Conservation (phyloP, 2,888 invertebrate species). For the Lasius fuliginosus region DNA sequence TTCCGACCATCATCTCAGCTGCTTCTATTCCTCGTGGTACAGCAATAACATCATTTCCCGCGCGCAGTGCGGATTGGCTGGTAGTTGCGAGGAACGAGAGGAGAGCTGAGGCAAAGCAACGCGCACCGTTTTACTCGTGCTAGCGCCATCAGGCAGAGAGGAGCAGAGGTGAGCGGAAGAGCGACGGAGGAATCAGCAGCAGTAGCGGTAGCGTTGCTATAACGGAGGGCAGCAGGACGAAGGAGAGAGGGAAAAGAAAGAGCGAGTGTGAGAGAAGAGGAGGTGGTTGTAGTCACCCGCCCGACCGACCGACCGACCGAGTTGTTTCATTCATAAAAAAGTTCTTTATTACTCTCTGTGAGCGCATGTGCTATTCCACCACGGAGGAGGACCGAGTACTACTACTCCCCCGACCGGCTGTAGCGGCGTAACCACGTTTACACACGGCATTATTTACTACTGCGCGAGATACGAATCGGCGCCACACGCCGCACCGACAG, state of each 20-base stretch:
- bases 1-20: slow-evolving; percentile 50
- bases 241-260: slow-evolving; percentile 18
- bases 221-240: slow-evolving; percentile 41
- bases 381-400: slow-evolving; percentile 76
- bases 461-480: slow-evolving; percentile 75
- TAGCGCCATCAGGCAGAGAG: slow-evolving; percentile 64
- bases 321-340: slow-evolving; percentile 86
- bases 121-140: slow-evolving; percentile 72
- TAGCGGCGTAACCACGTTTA: slow-evolving; percentile 75
- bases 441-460: slow-evolving; percentile 80
- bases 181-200: slow-evolving; percentile 31
- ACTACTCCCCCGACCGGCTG: slow-evolving; percentile 72
- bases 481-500: slow-evolving; percentile 56
- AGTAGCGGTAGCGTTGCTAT: slow-evolving; percentile 34
- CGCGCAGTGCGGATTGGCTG: slow-evolving; percentile 82
- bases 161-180: slow-evolving; percentile 47
- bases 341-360: slow-evolving; percentile 84
- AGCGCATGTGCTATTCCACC: slow-evolving; percentile 85
- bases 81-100: slow-evolving; percentile 60
- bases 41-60: slow-evolving; percentile 84
- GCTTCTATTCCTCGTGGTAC: slow-evolving; percentile 79
- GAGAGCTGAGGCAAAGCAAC: slow-evolving; percentile 40
- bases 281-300: slow-evolving; percentile 52
- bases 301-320: slow-evolving; percentile 71
- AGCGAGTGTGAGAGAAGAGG: slow-evolving; percentile 43